phyloP scores from a whole-genome alignment of 2,113 vertebrate species.

The Bubo scandiacus region DNA sequence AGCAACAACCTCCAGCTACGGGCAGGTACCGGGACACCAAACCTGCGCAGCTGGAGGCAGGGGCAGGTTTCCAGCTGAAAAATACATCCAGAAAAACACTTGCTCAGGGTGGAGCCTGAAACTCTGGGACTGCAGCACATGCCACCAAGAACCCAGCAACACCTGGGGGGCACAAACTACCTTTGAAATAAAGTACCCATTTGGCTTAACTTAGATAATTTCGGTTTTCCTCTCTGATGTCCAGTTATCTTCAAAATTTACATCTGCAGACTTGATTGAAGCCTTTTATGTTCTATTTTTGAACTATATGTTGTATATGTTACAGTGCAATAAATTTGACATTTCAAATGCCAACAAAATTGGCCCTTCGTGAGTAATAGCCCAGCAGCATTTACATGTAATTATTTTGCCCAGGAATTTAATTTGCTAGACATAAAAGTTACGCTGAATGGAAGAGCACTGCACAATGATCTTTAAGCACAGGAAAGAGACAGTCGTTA shows the following conservation, averaged over 20 bases:
- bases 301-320: slow-evolving; percentile 46
- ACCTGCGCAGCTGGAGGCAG: rapidly evolving
- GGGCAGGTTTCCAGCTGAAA: not conserved
- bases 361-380: slow-evolving; percentile 69
- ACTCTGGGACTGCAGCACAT: rapidly evolving
- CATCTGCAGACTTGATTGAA: not conserved
- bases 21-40: not conserved
- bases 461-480: slow-evolving; percentile 42
- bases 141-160: rapidly evolving
- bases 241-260: slow-evolving; percentile 11
- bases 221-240: slow-evolving; percentile 14
- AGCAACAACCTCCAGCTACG: not conserved
- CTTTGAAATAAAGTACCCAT: not conserved
- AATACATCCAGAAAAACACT: not conserved
- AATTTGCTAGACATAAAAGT: slow-evolving; percentile 69
- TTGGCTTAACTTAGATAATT: not conserved
- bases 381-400: slow-evolving; percentile 65
- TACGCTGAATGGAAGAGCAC: slow-evolving; percentile 54
- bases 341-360: slow-evolving; percentile 75
- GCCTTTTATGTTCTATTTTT: slow-evolving; percentile 58
- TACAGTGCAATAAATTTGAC: slow-evolving; percentile 62
- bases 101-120: rapidly evolving
- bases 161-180: not conserved
- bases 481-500: not conserved
- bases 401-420: slow-evolving; percentile 74